Evolutionary conservation across 2,113 vertebrate genomes (phyloP).

Genomic region (Coturnix japonica): DNA sequence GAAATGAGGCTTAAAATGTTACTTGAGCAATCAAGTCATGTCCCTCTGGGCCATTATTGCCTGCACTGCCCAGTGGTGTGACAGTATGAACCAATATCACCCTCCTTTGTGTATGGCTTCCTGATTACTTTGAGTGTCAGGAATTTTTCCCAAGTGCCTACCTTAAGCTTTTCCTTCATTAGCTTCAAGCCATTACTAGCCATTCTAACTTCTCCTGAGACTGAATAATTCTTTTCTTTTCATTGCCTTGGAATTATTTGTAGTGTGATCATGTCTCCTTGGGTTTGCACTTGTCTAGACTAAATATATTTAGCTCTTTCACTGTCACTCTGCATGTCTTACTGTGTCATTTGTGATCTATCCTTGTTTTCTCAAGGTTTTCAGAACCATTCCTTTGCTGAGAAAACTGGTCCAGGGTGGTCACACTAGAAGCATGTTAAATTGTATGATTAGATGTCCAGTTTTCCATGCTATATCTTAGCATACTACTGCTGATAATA

Average conservation of each 20-base stretch:
- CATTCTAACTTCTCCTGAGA: slow-evolving; percentile 42
- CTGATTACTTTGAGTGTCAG: neutral
- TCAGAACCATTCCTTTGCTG: neutral
- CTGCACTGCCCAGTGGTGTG: neutral
- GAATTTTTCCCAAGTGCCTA: neutral
- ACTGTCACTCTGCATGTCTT: slow-evolving; percentile 16
- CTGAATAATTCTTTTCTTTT: slow-evolving; percentile 33
- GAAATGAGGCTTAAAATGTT: neutral
- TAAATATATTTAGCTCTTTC: slow-evolving; percentile 69
- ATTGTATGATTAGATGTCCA: neutral
- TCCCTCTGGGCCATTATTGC: neutral
- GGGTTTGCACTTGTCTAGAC: slow-evolving; percentile 68
- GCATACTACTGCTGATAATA: neutral
- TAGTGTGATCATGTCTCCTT: slow-evolving; percentile 43
- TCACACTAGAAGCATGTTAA: neutral
- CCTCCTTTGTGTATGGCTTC: neutral
- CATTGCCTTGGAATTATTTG: slow-evolving; percentile 64
- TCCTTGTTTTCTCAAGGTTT: neutral
- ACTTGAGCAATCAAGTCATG: slow-evolving; percentile 19
- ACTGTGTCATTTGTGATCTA: neutral
- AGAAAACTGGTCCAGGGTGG: neutral
- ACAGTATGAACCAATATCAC: slow-evolving; percentile 3
- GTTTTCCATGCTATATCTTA: neutral
- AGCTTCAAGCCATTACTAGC: neutral
- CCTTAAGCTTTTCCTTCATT: slow-evolving; percentile 51